These are phyloP conservation scores for Cromileptes altivelis DNA, from an alignment of 2,113 vertebrate species.

Conservation along the genomic window DNA sequence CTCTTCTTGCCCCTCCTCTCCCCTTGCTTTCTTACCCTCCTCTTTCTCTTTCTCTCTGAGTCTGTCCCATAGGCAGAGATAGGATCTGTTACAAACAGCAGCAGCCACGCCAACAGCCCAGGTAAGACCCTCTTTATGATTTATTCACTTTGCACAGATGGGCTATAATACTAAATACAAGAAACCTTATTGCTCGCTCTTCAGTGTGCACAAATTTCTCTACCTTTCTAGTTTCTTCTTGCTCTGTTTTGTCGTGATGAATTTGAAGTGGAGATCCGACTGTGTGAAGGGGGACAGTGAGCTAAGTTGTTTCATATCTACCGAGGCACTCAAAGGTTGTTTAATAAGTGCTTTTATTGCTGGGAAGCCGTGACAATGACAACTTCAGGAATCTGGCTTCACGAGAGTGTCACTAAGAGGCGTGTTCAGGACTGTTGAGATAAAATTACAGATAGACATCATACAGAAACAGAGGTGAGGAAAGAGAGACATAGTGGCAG, in stretches of 20 bases:
- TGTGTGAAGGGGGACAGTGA: conserved; percentile 28
- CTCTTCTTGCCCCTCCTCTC: conserved; percentile 21
- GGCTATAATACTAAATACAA: conserved; percentile 1
- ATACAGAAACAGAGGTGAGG: background rate
- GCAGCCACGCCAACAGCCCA: conserved; percentile 62
- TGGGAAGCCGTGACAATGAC: conserved; percentile 38
- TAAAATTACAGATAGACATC: background rate
- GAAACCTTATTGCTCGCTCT: conserved; percentile 25
- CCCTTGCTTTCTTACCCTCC: conserved; percentile 11
- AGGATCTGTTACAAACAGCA: conserved; percentile 74
- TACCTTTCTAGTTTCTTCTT: conserved; percentile 38
- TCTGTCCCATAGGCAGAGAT: conserved; percentile 65
- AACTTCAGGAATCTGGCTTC: conserved; percentile 66
- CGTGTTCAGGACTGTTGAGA: background rate
- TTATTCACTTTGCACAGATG: conserved; percentile 55
- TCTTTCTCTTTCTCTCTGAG: conserved; percentile 49
- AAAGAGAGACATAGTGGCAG: background rate
- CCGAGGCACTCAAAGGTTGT: conserved; percentile 18
- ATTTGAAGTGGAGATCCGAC: conserved; percentile 45
- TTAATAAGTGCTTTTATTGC: conserved; percentile 41
- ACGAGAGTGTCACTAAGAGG: conserved; percentile 2
- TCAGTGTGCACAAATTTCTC: conserved; percentile 49
- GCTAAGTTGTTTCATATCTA: conserved; percentile 51
- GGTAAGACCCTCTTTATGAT: conserved; percentile 72
- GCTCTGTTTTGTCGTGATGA: conserved; percentile 35